Base-by-base conservation (phyloP, 2,797 vertebrate genomes). In the Leptodactylus fallax region DNA sequence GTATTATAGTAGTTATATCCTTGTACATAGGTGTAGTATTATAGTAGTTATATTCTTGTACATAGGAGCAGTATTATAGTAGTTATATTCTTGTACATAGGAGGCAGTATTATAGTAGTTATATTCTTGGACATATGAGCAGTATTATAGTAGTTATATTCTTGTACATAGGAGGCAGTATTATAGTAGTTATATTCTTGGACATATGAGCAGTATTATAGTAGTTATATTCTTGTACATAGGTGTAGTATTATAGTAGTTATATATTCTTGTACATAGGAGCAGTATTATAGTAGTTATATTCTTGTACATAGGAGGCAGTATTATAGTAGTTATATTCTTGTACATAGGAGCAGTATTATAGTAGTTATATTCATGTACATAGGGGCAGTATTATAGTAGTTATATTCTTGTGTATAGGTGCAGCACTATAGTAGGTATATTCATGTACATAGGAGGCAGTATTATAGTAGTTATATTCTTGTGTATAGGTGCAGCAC, bases 261-360 rank as follows among this genome's bases (percentile, higher is more conserved):
- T 67, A 67, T 67, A n/a, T n/a, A 67, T 67, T 25, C 63, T 67
- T 67, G 23, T 67, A 67, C 14, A 67, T 67, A 13, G 63, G 2
- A 13, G 63, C 63, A 67, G 63, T 67, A 25, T 67, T 67, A 67
- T 67, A 67, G 63, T 67, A 67, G n/a, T 67, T 67, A 67, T 67
- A 67, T 67, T 25, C n/a, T 25, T 67, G 63, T 67, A 67, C 23
- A 67, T 67, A 67, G 63, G 63, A 6, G 63, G 63, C 63, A 67
- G 63, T 67, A 67, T 67, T 67, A 67, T 67, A 67, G 63, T 67
- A 67, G 63, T 67, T 67, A 67, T 67, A 67, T 67, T 67, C 63
- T 25, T 67, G 63, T 67, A 67, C 11, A 67, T 67, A 67, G 63
- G 63, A 10, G 23, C 63, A 25, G 63, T 67, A 67, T 67, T 67